Evolutionary conservation across 2,797 vertebrate species (phyloP), one percentile per base, ranked within the genome.

Genomic region (Leptodon cayanensis): DNA sequence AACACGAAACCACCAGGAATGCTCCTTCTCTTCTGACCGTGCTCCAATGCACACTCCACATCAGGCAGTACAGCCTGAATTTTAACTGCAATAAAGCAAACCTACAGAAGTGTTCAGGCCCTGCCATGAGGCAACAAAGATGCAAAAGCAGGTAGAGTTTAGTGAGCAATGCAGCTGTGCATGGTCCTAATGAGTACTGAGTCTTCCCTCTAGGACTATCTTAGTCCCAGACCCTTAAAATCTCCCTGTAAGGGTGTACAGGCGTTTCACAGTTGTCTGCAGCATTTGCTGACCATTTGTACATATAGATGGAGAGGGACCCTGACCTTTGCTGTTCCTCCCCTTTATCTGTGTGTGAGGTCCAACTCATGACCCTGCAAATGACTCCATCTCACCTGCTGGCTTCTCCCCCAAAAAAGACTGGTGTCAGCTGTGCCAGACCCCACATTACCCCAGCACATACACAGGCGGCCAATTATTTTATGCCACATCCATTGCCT

Each of bases 191-290:
- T 19, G 21, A 54, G 63, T 5, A 28, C 25, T 1, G 13, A 42
- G 18, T 16, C 29, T 44, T 70, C 20, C 26, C 21, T 49, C 49
- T 15, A 61, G 55, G 50, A 39, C 37, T 42, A 8, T 3, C 33
- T 42, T 35, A 21, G n/a, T 58, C 62, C 25, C 58, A 63, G 25
- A 18, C 17, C 29, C n/a, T 25, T 39, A 24, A 49, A n/a, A 28
- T n/a, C 77, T 90, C 52, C 42, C 50, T 1, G 0, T 12, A 65
- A 37, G 52, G 40, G 6, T 0, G 0, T n/a, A 54, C 40, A 67
- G 66, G 17, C 35, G 40, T 50, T 77, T 78, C 80, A 42, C 26
- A 35, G 3, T 1, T 33, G 8, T 18, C 82, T 77, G 59, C 42
- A 70, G 74, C 29, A 20, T 40, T 16, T 89, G 50, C 29, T 58